Evolutionary conservation across 2,113 vertebrate genomes (phyloP), one percentile per base, ranked within the genome.

Genomic region (Cyprinus carpio): DNA sequence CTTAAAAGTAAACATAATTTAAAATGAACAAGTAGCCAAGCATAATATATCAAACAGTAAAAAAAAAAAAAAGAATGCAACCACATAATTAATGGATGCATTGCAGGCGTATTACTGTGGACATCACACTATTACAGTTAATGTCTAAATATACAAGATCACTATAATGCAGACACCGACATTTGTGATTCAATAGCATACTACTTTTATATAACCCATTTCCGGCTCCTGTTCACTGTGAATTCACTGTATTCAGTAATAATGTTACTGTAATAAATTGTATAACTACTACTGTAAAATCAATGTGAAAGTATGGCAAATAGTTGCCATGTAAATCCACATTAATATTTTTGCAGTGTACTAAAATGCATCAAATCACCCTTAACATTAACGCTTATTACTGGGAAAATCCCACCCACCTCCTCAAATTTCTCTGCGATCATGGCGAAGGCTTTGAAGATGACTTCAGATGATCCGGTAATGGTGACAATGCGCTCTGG

Each of bases 371-470:
- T 40, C 40, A 40, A 9, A 8, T 40, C 40, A 40, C 7, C 40
- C 40, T 9, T 40, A 40, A 40, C 40, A 40, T 40, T 7, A 40
- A 40, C 40, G 8, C 40, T 9, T 40, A 40, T 40, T 40, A 40
- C 40, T 40, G 40, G 8, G 40, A 34, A 40, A 40, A 8, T 40
- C 40, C 40, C 3, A 54, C 90, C 85, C 90, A 98, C 97, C 96
- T 98, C 97, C 91, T 98, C 97, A 94, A 98, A 97, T 95, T 96
- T 98, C 90, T 96, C 93, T 82, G 97, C 96, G 88, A 98, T 98
- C 96, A 98, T 97, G 90, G 96, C 96, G 93, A 98, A 98, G 54
- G 96, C 96, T 92, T 95, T 97, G 92, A 97, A 98, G 93, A 98
- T 96, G 34, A 96, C 96, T 91, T 97, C 97, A 85, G 97, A 96